Evolutionary conservation across 2,797 vertebrate genomes (phyloP), one percentile per base, ranked within the genome.

Genomic region (Siniperca scherzeri): DNA sequence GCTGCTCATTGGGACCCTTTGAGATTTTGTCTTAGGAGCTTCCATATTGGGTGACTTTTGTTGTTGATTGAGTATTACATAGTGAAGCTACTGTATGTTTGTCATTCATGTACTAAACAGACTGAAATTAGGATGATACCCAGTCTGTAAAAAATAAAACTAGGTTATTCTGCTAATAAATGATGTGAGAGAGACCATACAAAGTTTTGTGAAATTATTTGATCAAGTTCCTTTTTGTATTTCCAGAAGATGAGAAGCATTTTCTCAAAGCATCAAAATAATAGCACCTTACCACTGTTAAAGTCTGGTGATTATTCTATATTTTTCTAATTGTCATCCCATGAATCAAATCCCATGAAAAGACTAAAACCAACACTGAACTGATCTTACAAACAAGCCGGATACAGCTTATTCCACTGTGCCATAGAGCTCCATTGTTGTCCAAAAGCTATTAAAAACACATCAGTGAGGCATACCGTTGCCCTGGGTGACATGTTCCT

Each of bases 371-470:
- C 25, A 48, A 62, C 48, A 68, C 48, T 56, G 7, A 66, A 36
- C 21, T 2, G 50, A 70, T 70, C 42, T 25, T 14, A 25, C 46
- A 42, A 70, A 61, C 19, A 55, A 17, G 5, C 44, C 56, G 25
- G 42, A 70, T 30, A 3, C 7, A 9, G 16, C 0, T 33, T 6
- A 27, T 64, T 50, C 66, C 59, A 65, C 60, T 12, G 60, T 59
- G 52, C 36, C 2, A 0, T 5, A 19, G 50, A 75, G 66, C 40
- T 36, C 30, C 25, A 64, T 42, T 75, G 59, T 76, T 14, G 19
- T 59, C 65, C n/a, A 40, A 57, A 40, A 75, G 27, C 19, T 14
- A 53, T 61, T 61, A 27, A 55, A 44, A 68, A 62, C 38, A 60
- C 67, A 12, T 64, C 14, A 75, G 3, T 22, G 65, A 40, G 66